A percentile compares a stretch with the other conserved stretches of the same genome.
Conservation (phyloP, 2,888 invertebrate genomes). For the Eugnorisma glareosa region DNA sequence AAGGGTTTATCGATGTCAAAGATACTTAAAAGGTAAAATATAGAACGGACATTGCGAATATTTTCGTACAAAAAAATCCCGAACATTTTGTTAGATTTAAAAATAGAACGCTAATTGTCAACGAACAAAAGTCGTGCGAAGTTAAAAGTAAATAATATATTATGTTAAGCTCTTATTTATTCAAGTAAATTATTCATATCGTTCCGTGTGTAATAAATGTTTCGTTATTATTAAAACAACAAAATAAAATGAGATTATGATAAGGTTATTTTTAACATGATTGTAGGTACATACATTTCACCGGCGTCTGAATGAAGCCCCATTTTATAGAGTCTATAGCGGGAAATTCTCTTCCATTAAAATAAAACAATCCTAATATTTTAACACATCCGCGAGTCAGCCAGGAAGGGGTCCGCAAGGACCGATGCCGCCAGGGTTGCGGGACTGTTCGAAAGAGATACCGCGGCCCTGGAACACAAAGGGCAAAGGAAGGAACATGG, state of each 20-base stretch:
- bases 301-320: neutral
- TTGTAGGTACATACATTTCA: conserved; percentile 6
- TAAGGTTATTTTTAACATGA: conserved; percentile 1
- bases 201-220: neutral
- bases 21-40: no score
- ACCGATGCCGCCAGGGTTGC: no score
- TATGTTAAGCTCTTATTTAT: neutral
- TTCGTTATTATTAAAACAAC: neutral
- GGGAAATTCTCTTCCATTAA: no score
- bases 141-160: neutral
- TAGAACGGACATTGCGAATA: no score
- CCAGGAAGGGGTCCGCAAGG: no score
- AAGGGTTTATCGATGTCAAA: neutral
- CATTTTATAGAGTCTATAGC: neutral
- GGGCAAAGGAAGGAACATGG: no score
- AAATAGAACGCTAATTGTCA: neutral
- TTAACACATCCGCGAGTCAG: no score
- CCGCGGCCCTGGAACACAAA: no score
- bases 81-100: no score
- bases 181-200: neutral
- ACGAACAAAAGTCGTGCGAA: neutral
- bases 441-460: no score
- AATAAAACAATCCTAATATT: no score
- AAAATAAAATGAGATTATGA: neutral
- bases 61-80: no score